Percentiles rank a stretch among this genome's conserved stretches.
Conservation (phyloP, 1,140 invertebrate genomes). For the Diuraphis noxia region DNA sequence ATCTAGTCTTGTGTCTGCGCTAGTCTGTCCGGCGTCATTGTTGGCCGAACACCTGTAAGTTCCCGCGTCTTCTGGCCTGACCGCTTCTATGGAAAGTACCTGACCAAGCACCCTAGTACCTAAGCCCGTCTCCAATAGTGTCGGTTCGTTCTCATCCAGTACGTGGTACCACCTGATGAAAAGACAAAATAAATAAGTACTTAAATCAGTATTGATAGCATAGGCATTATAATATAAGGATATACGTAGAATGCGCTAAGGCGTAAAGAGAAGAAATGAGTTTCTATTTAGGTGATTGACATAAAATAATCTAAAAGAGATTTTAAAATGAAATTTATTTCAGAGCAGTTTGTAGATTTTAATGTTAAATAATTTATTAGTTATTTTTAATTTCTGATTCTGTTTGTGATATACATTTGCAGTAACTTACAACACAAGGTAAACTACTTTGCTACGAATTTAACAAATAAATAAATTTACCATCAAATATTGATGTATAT, state of each 20-base stretch:
- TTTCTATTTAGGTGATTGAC: not conserved
- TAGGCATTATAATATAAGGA: not conserved
- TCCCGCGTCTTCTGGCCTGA: slow-evolving; percentile 71
- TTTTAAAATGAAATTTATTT: not conserved
- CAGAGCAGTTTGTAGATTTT: not conserved
- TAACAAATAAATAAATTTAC: not conserved
- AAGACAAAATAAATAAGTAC: not conserved
- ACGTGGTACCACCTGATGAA: slow-evolving; percentile 69
- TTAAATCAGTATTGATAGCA: not conserved
- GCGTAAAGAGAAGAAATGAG: not conserved
- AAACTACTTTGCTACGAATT: not conserved
- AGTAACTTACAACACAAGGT: not conserved
- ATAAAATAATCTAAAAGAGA: not conserved
- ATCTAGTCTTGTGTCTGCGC: slow-evolving; percentile 69
- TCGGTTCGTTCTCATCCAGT: slow-evolving; percentile 66
- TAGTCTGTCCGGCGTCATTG: slow-evolving; percentile 72
- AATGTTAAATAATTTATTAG: not conserved
- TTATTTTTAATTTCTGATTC: not conserved
- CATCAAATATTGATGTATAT: not conserved
- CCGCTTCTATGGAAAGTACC: slow-evolving; percentile 73
- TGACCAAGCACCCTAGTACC: slow-evolving; percentile 70
- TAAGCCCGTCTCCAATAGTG: slow-evolving; percentile 68
- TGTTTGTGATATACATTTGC: not conserved
- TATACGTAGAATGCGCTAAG: not conserved
- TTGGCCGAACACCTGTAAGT: slow-evolving; percentile 71